A percentile compares a stretch with the other conserved stretches of the same genome.
These are phyloP conservation scores for Mesochorus sp. DNA, from an alignment of 2,888 invertebrate species.

Conservation along the genomic window DNA sequence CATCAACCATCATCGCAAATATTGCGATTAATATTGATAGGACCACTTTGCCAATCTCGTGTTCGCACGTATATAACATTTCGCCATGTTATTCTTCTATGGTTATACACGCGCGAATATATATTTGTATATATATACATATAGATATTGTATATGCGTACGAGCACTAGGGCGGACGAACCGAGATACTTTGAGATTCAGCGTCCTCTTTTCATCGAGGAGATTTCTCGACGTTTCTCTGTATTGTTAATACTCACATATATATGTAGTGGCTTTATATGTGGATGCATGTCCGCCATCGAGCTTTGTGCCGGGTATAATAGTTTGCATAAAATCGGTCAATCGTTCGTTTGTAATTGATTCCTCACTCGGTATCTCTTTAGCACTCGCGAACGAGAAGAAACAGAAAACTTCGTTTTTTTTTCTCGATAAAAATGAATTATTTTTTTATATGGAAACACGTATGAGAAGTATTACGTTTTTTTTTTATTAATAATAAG, in stretches of 20 bases:
- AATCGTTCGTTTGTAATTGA: no score
- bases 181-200: neutral
- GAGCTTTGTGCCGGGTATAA: no score
- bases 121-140: neutral
- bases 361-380: no score
- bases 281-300: neutral
- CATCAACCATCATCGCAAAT: slow-evolving; percentile 70
- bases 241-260: neutral
- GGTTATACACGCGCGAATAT: no score
- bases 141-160: neutral
- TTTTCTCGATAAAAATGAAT: no score
- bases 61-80: slow-evolving; percentile 59
- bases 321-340: no score
- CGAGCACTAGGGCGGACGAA: neutral
- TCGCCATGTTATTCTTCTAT: neutral
- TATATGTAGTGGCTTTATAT: neutral
- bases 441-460: no score
- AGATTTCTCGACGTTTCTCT: neutral
- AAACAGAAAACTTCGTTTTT: no score
- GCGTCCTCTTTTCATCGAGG: neutral
- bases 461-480: no score
- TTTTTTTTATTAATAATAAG: no score
- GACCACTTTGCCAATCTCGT: slow-evolving; percentile 73
- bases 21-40: slow-evolving; percentile 80
- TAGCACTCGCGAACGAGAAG: no score